Percentiles rank a stretch among this genome's conserved stretches.
Evolutionary conservation across 2,113 vertebrate genomes (phyloP).

Genomic region (Seriola aureovittata): DNA sequence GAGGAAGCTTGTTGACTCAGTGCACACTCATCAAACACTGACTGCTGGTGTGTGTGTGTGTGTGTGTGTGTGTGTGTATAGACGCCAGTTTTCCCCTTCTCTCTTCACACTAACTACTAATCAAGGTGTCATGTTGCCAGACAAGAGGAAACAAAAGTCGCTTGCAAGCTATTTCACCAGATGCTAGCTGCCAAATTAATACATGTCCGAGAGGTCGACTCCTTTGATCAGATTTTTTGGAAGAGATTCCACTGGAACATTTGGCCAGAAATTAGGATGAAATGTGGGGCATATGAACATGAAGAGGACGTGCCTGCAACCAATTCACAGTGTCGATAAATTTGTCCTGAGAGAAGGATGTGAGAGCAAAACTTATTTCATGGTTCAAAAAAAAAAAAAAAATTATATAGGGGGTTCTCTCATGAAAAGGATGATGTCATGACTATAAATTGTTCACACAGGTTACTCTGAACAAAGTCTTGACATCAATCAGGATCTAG

Average conservation of each 20-base stretch:
- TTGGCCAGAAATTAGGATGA: conserved; percentile 16
- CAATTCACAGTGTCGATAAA: conserved; percentile 45
- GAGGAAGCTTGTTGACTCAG: conserved; percentile 63
- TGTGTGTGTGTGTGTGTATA: conserved; percentile 14
- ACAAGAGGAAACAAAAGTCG: conserved; percentile 54
- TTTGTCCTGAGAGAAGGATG: conserved; percentile 10
- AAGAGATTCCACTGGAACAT: conserved; percentile 5
- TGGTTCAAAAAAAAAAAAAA: conserved; percentile 39
- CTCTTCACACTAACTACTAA: conserved; percentile 53
- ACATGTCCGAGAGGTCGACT: not conserved
- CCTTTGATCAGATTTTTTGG: conserved; percentile 7
- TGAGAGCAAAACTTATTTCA: conserved; percentile 31
- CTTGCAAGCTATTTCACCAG: conserved; percentile 23
- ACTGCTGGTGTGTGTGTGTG: conserved; percentile 9
- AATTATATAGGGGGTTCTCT: conserved; percentile 22
- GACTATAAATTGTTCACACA: conserved; percentile 39
- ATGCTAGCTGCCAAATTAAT: conserved; percentile 24
- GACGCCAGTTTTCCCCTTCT: conserved; percentile 16
- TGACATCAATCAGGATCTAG: conserved; percentile 10
- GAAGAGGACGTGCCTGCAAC: conserved; percentile 34
- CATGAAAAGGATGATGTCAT: conserved; percentile 52
- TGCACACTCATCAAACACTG: conserved; percentile 58
- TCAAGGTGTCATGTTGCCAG: conserved; percentile 63
- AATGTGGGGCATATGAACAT: not conserved
- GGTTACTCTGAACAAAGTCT: conserved; percentile 44